Conservation (phyloP, 2,797 vertebrate genomes). For the Morelia viridis region DNA sequence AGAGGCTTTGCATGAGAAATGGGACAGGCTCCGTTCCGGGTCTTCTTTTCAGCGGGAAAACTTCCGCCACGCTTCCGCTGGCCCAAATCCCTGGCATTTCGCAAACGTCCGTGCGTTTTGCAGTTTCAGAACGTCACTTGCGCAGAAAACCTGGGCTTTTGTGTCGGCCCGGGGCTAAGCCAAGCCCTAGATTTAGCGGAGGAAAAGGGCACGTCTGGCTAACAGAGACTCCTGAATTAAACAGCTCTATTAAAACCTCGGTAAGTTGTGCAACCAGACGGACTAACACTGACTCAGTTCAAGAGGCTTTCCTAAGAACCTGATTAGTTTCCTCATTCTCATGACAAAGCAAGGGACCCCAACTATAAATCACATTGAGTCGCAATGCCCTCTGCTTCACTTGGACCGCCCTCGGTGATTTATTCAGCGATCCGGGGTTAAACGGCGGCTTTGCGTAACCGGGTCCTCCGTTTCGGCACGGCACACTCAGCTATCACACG, state of each 20-base stretch:
- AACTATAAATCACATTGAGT: not conserved
- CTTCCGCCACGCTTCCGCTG: too few relatives aligned
- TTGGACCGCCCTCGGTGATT: not conserved
- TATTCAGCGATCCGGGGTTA: not conserved
- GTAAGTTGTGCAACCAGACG: not conserved
- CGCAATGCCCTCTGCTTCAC: too few relatives aligned
- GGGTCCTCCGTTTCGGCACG: too few relatives aligned
- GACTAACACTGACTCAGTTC: not conserved
- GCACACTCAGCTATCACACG: not conserved
- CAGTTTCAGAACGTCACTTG: not conserved
- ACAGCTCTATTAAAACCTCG: not conserved
- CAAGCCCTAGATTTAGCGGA: not conserved
- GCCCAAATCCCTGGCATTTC: not conserved
- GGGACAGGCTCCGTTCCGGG: too few relatives aligned
- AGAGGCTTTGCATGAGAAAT: not conserved
- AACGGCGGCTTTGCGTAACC: not conserved
- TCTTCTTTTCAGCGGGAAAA: not conserved
- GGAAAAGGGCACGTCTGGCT: not conserved
- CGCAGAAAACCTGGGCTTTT: not conserved
- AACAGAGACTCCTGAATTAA: not conserved
- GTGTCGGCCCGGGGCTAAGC: too few relatives aligned
- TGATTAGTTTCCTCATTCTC: not conserved
- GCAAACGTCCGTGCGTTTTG: not conserved
- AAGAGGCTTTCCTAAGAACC: not conserved
- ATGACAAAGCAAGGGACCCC: not conserved